Evolutionary conservation across 2,888 invertebrate species (phyloP), one percentile per base, ranked within the genome.

Genomic region (Eupithecia pulchellata): DNA sequence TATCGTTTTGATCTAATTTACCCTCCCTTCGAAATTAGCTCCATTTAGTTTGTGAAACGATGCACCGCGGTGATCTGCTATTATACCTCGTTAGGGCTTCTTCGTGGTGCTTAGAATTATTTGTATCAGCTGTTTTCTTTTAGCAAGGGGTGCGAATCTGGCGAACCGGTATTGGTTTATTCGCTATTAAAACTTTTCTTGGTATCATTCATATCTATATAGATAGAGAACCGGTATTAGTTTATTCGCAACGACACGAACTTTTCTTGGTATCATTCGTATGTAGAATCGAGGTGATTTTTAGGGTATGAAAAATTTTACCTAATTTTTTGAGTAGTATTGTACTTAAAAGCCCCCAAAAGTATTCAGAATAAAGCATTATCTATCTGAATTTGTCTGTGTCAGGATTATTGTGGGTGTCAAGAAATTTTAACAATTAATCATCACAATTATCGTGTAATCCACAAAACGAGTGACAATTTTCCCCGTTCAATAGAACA

Each of bases 71-170:
- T 58, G 63, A 20, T 62, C 69, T 79, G 77, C 80, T 69, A 84
- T 85, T 84, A 83, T 71, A 70, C 74, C 73, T 84, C 81, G 80
- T 85, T 84, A 83, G 57, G 57, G 29, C 57, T 29, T 29, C 17
- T 57, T 29, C 55, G 27, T 55, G 27, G 14, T 5, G 5, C 14
- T 55, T 13, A 8, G 0, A 29, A 57, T 57, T 27, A 72, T 68
- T 47, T 64, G 62, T 57, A 63, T 72, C 60, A 69, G 52, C 52
- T 52, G 52, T 52, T 52, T 52, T 25, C 3, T 52, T n/a, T 25
- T 52, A 52, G 52, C 52, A 25, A 25, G 52, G 47, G 52, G 25
- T 11, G 20, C 11, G 25, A 47, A 20, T 11, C 47, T 42, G 42
- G 42, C 9, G 3, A 11, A 47, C 6, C 47, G 47, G 9, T 47